Base-by-base conservation (phyloP, 2,797 vertebrate species). In the Acipenser transmontanus region DNA sequence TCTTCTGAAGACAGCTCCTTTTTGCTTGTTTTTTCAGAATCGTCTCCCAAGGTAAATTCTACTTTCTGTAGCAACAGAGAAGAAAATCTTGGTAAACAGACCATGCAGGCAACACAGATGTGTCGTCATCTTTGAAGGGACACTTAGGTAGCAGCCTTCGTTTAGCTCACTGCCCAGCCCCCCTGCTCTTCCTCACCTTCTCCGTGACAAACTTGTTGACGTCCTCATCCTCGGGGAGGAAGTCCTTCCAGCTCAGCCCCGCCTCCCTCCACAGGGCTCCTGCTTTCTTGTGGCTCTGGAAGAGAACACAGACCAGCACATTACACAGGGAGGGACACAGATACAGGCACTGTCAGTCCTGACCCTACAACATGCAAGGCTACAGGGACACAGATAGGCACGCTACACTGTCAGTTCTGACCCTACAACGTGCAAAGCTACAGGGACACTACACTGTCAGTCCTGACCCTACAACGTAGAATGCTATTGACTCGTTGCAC, bases 231-330 rank as follows among this genome's bases (percentile, higher is more conserved):
- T 95, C 91, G 0, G 93, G 91, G 1, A 99, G 87, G 83, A 98
- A 96, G 73, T 97, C 94, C 69, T 91, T 96, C 97, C 97, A 99
- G 75, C 74, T 87, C 49, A 99, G 91, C 34, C 90, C 92, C 0
- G 93, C 93, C 8, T 97, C 95, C 73, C 87, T 90, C 97, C 97
- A 99, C 79, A 96, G 82, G 0, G 75, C 70, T 0, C 95, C 95
- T 0, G 80, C 92, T 1, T 95, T 98, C 79, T 96, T 96, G 84
- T 94, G 94, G 82, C 94, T 93, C 97, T 99, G 74, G 1, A 8
- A 11, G 57, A 59, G 7, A 52, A 52, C 8, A 52, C 51, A 8
- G 8, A 8, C 51, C 51, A 8, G 8, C 51, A 34, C 34, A 34
- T 34, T 34, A 34, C 34, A 34, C 34, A 34, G 34, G 34, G 34